Evolutionary conservation across 2,113 vertebrate species (phyloP).

Genomic region (Odocoileus virginianus): DNA sequence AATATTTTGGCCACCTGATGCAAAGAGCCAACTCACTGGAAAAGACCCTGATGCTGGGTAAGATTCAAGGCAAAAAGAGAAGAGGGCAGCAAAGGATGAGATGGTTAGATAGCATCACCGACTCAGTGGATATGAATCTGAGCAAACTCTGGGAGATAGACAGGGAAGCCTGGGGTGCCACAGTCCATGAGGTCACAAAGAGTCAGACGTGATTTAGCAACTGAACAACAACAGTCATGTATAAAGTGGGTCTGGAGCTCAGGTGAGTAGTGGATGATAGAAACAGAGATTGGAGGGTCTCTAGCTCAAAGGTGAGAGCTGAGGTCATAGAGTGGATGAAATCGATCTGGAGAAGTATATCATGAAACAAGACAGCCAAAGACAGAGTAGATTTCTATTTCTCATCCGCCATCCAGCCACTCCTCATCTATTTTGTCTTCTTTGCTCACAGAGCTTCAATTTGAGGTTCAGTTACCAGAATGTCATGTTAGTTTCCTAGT

Average conservation of each 20-base stretch:
- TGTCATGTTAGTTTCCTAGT: not conserved
- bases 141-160: not conserved
- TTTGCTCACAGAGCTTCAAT: not conserved
- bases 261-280: rapidly evolving
- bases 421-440: not conserved
- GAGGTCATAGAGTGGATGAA: not conserved
- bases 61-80: not conserved
- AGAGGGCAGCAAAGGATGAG: not conserved
- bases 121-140: not conserved
- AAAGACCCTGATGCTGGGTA: not conserved
- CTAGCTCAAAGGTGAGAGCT: not conserved
- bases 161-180: not conserved
- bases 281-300: not conserved
- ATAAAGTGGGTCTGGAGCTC: not conserved
- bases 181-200: not conserved
- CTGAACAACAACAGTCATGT: not conserved
- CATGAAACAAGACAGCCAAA: not conserved
- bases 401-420: rapidly evolving
- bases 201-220: not conserved
- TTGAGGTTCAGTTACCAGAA: not conserved
- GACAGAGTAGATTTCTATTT: rapidly evolving
- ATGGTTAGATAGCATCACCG: not conserved
- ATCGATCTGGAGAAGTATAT: not conserved
- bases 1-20: not conserved
- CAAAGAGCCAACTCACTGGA: not conserved